These are phyloP conservation scores for Paraescarpia echinospica DNA, from an alignment of 1,140 invertebrate genomes.

Conservation along the genomic window DNA sequence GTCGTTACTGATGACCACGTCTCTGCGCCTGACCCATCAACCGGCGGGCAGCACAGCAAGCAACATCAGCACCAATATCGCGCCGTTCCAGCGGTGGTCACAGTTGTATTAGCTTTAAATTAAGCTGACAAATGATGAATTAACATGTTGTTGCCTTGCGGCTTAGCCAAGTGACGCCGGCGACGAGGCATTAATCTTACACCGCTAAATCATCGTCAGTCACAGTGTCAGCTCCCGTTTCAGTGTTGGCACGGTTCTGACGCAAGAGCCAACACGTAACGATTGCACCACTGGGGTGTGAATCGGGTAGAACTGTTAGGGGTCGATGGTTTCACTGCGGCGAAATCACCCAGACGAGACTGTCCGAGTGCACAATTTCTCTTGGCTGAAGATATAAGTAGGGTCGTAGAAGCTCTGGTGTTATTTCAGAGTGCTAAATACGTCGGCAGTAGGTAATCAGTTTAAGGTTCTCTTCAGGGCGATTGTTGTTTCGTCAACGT, in stretches of 20 bases:
- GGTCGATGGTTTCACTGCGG: background rate
- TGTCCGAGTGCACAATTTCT: background rate
- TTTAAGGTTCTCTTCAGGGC: background rate
- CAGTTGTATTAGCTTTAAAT: background rate
- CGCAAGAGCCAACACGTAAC: background rate
- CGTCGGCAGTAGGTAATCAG: background rate
- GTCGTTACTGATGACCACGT: background rate
- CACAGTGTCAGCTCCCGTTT: background rate
- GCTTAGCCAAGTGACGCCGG: background rate
- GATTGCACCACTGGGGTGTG: background rate
- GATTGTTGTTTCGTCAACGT: background rate
- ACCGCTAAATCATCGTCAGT: background rate
- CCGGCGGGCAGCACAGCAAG: too few species aligned
- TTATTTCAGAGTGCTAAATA: background rate
- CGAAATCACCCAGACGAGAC: background rate
- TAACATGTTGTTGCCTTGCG: background rate
- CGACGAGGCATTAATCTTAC: background rate
- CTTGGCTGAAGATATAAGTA: background rate
- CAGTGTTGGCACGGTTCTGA: background rate
- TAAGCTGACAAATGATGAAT: background rate
- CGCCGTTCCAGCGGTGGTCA: background rate
- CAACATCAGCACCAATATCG: background rate
- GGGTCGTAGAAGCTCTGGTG: background rate
- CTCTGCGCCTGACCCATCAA: background rate
- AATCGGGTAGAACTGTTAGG: background rate